Percentiles rank a stretch among this genome's conserved stretches.
These are phyloP conservation scores for Sinhomidia bicolor DNA, from an alignment of 2,888 invertebrate species.

Conservation along the genomic window DNA sequence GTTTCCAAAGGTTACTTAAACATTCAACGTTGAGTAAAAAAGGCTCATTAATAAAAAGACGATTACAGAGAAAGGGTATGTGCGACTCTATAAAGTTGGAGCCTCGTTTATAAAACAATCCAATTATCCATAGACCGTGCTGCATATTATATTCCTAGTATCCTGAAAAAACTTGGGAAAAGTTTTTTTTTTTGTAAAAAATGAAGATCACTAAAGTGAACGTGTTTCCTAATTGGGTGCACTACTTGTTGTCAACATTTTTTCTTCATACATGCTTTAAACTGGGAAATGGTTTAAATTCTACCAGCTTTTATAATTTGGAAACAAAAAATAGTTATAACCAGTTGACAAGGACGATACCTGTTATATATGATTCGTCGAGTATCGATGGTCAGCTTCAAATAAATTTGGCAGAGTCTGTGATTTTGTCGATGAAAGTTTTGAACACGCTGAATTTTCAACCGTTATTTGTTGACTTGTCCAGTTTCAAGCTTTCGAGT, in stretches of 20 bases:
- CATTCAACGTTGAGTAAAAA: conserved; percentile 2
- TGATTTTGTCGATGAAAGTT: conserved; percentile 61
- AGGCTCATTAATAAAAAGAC: conserved; percentile 62
- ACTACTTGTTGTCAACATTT: conserved; percentile 5
- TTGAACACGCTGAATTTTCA: conserved; percentile 38
- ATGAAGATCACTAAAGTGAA: conserved; percentile 36
- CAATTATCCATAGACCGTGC: conserved; percentile 2
- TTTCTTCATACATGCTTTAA: not conserved
- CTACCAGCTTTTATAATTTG: not conserved
- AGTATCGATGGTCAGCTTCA: conserved; percentile 74
- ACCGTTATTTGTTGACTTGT: conserved; percentile 73
- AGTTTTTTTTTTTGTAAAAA: not conserved
- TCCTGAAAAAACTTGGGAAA: not conserved
- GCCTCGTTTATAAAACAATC: not conserved
- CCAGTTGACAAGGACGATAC: conserved; percentile 30
- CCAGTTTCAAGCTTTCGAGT: conserved; percentile 1
- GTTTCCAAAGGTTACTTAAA: conserved; percentile 54
- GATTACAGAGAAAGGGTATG: conserved; percentile 45
- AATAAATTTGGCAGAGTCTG: conserved; percentile 68
- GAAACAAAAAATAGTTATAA: not conserved
- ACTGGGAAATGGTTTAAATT: not conserved
- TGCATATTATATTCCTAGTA: not conserved
- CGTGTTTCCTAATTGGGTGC: conserved; percentile 42
- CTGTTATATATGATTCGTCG: conserved; percentile 73
- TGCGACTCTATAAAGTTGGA: not conserved